Conservation (phyloP, 2,797 vertebrate species). For the Hippoglossus hippoglossus region DNA sequence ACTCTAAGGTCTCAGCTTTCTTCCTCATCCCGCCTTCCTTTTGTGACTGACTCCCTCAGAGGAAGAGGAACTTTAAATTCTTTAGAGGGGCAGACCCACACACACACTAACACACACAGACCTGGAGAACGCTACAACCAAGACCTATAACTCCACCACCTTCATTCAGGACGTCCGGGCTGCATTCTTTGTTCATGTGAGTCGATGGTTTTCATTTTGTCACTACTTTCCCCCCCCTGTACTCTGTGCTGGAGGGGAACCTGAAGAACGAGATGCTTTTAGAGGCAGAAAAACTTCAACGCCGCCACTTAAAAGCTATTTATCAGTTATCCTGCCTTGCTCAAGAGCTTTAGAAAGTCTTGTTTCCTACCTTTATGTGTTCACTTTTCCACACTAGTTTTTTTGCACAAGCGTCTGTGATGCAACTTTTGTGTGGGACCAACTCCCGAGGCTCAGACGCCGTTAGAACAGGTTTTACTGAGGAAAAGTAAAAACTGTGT, state of each 20-base stretch:
- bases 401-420: too few species aligned
- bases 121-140: not conserved
- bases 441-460: too few species aligned
- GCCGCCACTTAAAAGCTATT: too few species aligned
- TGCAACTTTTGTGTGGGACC: not conserved
- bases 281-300: too few species aligned
- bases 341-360: too few species aligned
- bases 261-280: conserved; percentile 32
- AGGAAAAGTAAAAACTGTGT: too few species aligned
- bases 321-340: too few species aligned
- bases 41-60: conserved; percentile 46
- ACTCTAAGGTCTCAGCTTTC: conserved; percentile 61
- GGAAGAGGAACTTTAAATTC: conserved; percentile 38
- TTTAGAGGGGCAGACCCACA: not conserved
- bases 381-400: too few species aligned
- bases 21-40: conserved; percentile 56
- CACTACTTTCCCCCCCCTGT: not conserved
- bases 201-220: conserved; percentile 28
- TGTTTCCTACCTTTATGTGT: too few species aligned
- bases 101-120: conserved; percentile 12
- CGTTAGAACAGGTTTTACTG: too few species aligned
- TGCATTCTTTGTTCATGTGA: conserved; percentile 31
- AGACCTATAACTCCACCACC: not conserved
- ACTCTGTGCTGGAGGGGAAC: conserved; percentile 19
- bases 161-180: not conserved